These are phyloP conservation scores for Drosophila erecta DNA, from an alignment of 1,140 invertebrate genomes.

Conservation along the genomic window DNA sequence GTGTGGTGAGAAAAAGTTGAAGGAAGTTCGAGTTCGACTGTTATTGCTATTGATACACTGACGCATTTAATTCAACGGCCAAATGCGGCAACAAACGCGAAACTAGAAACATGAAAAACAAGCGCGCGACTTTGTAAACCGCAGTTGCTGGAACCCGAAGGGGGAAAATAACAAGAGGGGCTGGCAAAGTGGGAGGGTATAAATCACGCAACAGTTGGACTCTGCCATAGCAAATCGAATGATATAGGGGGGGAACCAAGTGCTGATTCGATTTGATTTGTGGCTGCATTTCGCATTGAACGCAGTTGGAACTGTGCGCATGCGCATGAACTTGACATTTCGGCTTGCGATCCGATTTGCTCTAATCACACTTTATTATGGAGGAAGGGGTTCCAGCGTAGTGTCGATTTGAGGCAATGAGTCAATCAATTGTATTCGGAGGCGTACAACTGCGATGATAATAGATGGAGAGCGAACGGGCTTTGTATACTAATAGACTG, in stretches of 20 bases:
- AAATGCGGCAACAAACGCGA: constrained; percentile 50
- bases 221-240: constrained; percentile 10
- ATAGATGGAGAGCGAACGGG: constrained; percentile 17
- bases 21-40: constrained; percentile 8
- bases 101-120: constrained; percentile 48
- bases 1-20: constrained; percentile 9
- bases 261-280: constrained; percentile 36
- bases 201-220: constrained; percentile 40
- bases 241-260: constrained; percentile 6
- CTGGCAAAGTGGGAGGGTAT: background rate
- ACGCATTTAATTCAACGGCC: constrained; percentile 53
- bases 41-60: constrained; percentile 42
- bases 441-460: constrained; percentile 34
- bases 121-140: constrained; percentile 36
- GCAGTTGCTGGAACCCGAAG: constrained; percentile 1
- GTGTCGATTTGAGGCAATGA: constrained; percentile 44
- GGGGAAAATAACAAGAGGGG: constrained; percentile 2
- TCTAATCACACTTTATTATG: constrained; percentile 16
- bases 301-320: constrained; percentile 50
- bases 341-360: constrained; percentile 46
- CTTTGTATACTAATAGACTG: constrained; percentile 32
- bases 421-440: constrained; percentile 44
- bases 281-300: constrained; percentile 30
- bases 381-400: background rate
- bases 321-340: constrained; percentile 73